These are phyloP conservation scores for Albula glossodonta DNA, from an alignment of 2,113 vertebrate genomes.

Conservation along the genomic window DNA sequence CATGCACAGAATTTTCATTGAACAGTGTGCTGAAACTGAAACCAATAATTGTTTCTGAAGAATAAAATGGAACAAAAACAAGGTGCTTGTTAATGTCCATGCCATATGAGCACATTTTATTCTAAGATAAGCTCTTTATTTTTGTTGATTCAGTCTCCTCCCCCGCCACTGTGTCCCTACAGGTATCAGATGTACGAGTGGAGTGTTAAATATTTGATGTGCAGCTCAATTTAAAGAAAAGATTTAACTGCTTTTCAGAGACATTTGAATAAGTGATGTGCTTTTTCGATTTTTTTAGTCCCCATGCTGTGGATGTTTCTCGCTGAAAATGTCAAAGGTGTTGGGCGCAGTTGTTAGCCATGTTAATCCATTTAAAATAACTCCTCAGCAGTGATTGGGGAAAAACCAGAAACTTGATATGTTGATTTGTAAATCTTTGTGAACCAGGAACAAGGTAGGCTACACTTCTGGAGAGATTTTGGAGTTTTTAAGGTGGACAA, in stretches of 20 bases:
- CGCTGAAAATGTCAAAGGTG: no score
- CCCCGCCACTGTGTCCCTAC: not conserved
- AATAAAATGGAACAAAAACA: not conserved
- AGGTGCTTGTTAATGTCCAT: not conserved
- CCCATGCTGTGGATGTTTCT: no score
- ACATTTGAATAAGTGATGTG: no score
- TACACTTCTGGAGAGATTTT: conserved; percentile 7
- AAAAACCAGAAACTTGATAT: not conserved
- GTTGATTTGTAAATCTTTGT: conserved; percentile 7
- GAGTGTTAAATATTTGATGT: not conserved
- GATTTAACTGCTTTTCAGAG: not conserved
- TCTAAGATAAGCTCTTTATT: not conserved
- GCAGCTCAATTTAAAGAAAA: not conserved
- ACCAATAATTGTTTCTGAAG: not conserved
- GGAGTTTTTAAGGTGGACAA: no score
- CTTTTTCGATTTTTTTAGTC: not conserved
- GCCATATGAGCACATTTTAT: not conserved
- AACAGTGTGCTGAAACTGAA: not conserved
- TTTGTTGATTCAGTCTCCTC: not conserved
- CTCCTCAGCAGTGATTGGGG: not conserved
- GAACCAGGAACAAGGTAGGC: not conserved
- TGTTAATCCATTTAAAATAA: no score
- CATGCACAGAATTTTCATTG: not conserved
- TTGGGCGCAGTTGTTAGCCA: no score
- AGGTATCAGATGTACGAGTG: not conserved